phyloP scores from a whole-genome alignment of 2,113 vertebrate species.

The Dasyornis broadbenti region DNA sequence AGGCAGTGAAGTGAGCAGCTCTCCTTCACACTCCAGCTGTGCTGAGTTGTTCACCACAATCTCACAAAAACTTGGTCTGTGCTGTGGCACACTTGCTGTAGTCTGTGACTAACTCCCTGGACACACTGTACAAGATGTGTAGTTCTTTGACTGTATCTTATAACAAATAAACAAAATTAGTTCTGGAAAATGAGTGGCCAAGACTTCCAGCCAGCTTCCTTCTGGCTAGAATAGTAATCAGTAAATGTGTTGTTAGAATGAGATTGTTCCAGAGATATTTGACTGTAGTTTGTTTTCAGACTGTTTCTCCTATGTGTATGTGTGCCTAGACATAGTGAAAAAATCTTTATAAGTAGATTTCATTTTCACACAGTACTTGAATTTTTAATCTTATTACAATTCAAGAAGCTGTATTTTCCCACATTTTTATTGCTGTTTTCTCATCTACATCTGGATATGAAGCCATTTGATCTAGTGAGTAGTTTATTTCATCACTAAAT shows the following conservation, averaged over 20 bases:
- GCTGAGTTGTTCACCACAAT: neutral
- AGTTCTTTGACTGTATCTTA: neutral
- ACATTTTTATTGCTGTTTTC: neutral
- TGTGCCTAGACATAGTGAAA: neutral
- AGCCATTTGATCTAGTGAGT: neutral
- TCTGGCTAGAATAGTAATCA: conserved; percentile 18
- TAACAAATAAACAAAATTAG: neutral
- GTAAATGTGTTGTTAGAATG: neutral
- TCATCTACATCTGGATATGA: neutral
- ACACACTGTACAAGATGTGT: neutral
- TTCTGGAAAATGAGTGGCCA: neutral
- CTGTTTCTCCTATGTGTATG: neutral
- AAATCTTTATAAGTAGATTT: neutral
- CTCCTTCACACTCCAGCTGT: neutral
- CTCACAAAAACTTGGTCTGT: neutral
- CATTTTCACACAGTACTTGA: neutral
- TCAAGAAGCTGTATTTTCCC: neutral
- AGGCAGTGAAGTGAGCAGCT: neutral
- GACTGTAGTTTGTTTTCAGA: neutral
- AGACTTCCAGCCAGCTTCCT: neutral
- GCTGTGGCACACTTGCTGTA: neutral
- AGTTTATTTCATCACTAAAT: neutral
- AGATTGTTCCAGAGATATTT: neutral
- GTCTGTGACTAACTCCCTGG: neutral
- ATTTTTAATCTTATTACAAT: neutral